A percentile compares a stretch with the other conserved stretches of the same genome.
Evolutionary conservation across 2,797 vertebrate genomes (phyloP).

Genomic region (Leptodactylus fallax): DNA sequence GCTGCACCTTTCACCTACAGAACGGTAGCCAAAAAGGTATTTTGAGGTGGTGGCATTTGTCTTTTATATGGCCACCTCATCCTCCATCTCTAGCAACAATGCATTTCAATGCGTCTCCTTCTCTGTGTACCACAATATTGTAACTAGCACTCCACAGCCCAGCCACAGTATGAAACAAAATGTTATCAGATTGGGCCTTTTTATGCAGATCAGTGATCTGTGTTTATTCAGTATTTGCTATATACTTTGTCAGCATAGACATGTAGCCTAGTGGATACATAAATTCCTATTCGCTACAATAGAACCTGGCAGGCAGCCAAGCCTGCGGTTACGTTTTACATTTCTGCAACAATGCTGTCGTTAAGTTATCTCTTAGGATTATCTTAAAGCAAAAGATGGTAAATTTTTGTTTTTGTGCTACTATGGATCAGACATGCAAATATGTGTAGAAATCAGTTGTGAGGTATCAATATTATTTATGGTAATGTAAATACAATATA

Average conservation of each 20-base stretch:
- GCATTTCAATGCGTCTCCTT: neutral
- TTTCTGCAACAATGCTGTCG: slow-evolving; percentile 5
- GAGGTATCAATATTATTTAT: neutral
- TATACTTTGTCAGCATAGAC: neutral
- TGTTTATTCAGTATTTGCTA: neutral
- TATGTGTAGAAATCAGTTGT: neutral
- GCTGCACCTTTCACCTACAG: neutral
- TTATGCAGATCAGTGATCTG: neutral
- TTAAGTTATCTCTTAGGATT: slow-evolving; percentile 14
- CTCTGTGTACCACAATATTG: neutral
- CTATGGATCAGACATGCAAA: neutral
- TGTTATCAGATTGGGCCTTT: neutral
- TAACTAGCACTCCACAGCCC: neutral
- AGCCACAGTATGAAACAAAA: neutral
- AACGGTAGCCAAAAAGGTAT: neutral
- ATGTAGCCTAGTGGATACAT: slow-evolving; percentile 45
- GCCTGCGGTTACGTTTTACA: slow-evolving; percentile 13
- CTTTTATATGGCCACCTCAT: neutral
- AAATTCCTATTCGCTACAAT: slow-evolving; percentile 34
- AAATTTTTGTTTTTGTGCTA: neutral
- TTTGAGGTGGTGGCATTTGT: neutral
- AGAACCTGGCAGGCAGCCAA: slow-evolving; percentile 9
- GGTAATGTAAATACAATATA: neutral
- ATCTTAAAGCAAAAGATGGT: neutral
- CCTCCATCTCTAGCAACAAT: neutral